Conservation (phyloP, 2,888 invertebrate genomes). For the Himalopsyche kuldschensis region DNA sequence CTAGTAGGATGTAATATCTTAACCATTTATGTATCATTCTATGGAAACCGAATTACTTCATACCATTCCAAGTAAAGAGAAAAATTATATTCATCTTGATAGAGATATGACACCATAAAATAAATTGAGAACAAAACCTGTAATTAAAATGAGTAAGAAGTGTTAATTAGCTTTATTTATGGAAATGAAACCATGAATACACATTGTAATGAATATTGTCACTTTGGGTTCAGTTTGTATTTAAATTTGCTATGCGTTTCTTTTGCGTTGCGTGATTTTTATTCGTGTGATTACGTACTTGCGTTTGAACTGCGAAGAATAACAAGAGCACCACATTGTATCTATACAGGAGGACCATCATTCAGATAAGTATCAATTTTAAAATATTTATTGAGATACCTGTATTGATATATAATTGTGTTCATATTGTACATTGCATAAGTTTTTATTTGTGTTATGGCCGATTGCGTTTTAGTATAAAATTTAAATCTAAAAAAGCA, state of each 20-base stretch:
- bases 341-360: not conserved
- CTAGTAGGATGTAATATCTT: too few species aligned
- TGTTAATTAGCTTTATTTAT: not conserved
- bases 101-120: too few species aligned
- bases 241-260: not conserved
- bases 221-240: conserved; percentile 11
- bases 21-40: too few species aligned
- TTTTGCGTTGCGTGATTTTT: not conserved
- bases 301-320: not conserved
- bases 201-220: conserved; percentile 11
- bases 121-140: too few species aligned
- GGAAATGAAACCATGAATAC: not conserved
- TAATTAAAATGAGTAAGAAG: too few species aligned
- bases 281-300: not conserved
- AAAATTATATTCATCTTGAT: too few species aligned
- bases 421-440: not conserved
- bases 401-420: not conserved
- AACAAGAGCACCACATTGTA: not conserved
- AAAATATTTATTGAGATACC: not conserved
- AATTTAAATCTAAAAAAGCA: too few species aligned
- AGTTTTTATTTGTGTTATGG: too few species aligned
- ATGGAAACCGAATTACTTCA: too few species aligned
- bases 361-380: not conserved
- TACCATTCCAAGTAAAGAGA: too few species aligned
- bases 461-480: too few species aligned